Percentiles rank a stretch among this genome's conserved stretches.
Conservation (phyloP, 1,140 invertebrate species). For the Zaprionus kolodkinae region DNA sequence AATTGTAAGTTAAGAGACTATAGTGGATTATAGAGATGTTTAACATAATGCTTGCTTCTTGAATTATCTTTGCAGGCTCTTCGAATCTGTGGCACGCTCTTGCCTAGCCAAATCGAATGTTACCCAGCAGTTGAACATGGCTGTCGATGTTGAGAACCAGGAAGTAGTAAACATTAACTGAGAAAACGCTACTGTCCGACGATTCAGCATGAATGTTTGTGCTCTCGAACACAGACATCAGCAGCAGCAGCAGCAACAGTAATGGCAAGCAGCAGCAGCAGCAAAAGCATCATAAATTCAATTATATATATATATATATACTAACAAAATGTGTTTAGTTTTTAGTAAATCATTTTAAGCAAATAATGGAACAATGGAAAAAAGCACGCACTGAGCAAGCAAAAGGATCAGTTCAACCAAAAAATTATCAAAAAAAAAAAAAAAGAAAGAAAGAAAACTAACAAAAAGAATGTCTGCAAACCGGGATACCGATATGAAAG, state of each 20-base stretch:
- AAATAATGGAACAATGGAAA: constrained; percentile 73
- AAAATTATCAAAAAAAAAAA: constrained; percentile 1
- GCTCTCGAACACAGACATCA: constrained; percentile 45
- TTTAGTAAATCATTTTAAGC: constrained; percentile 70
- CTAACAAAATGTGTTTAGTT: constrained; percentile 68
- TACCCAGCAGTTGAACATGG: constrained; percentile 75
- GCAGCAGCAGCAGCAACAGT: constrained; percentile 25
- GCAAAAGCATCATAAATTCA: constrained; percentile 50
- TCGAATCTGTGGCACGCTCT: constrained; percentile 96
- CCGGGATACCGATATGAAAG: constrained; percentile 7
- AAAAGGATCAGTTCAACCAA: constrained; percentile 24
- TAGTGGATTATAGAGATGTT: too few species aligned
- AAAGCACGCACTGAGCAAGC: constrained; percentile 18
- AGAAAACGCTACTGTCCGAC: constrained; percentile 57
- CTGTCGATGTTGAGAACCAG: constrained; percentile 72
- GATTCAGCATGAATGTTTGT: constrained; percentile 60
- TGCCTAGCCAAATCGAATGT: constrained; percentile 92
- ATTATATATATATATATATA: constrained; percentile 54
- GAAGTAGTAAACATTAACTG: constrained; percentile 77
- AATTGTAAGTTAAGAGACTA: background rate
- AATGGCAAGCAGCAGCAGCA: constrained; percentile 7
- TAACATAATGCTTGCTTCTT: background rate
- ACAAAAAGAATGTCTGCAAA: background rate
- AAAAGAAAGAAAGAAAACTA: background rate
- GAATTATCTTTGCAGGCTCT: constrained; percentile 87